Evolutionary conservation across 2,797 vertebrate genomes (phyloP), one percentile per base, ranked within the genome.

Genomic region (Steatocranus sp.): DNA sequence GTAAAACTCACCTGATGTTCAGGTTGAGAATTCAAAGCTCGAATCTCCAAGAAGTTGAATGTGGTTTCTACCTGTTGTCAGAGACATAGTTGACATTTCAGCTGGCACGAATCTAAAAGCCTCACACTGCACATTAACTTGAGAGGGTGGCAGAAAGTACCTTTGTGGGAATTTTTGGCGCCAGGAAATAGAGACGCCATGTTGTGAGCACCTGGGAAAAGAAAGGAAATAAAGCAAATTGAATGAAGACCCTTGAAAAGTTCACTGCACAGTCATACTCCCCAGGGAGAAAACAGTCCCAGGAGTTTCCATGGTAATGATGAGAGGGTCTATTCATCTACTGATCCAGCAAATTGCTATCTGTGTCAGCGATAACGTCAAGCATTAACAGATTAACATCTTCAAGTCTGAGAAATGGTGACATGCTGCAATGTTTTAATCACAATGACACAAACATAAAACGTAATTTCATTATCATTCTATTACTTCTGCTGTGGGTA

Each of bases 11-110:
- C 97, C 96, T 97, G 97, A 70, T 96, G 96, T 61, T 97, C 96
- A 32, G 96, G 96, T 70, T 97, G 93, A 8, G 96, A 96, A 90
- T 96, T 97, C 87, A 97, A 92, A 77, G 97, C 94, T 56, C 96
- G 96, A 82, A 97, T 97, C 93, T 97, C 97, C 89, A 97, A 86
- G 81, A 97, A 97, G 87, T 97, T 97, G 92, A 97, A 97, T 1
- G 97, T 97, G 41, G 94, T 95, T 91, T 97, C 97, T 61, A 96
- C 93, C 97, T 97, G 92, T 68, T 49, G 49, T 63, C 25, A 82
- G 14, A 84, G 51, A 82, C 2, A 74, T 11, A 84, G 38, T 80
- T 2, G n/a, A 79, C 8, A 86, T 58, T 48, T 82, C 11, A 83
- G 50, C 2, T 3, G 17, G n/a, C 27, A 58, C 2, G 34, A 46